These are phyloP conservation scores for Plotosus lineatus DNA, from an alignment of 2,113 vertebrate genomes.

Conservation along the genomic window DNA sequence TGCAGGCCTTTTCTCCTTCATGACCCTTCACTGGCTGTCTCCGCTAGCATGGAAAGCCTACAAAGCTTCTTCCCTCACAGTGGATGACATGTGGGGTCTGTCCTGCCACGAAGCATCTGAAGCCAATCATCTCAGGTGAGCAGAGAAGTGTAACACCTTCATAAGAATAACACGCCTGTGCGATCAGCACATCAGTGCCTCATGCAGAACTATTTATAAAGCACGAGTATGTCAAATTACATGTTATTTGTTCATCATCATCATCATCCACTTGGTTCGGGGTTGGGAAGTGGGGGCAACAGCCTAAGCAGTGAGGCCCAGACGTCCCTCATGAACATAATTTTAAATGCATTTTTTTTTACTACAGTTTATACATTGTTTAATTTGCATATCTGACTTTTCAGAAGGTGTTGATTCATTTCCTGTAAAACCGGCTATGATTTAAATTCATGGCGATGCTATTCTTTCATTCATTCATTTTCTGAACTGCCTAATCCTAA, in stretches of 20 bases:
- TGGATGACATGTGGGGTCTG: constrained; percentile 77
- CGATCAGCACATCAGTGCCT: not conserved
- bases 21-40: constrained; percentile 80
- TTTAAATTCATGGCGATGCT: not conserved
- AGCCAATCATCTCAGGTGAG: constrained; percentile 77
- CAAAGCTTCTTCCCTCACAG: constrained; percentile 66
- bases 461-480: too few relatives aligned
- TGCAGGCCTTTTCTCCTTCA: constrained; percentile 79
- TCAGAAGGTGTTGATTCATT: not conserved
- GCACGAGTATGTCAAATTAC: not conserved
- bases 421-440: not conserved
- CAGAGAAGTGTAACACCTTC: not conserved
- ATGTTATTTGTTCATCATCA: too few relatives aligned
- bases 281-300: too few relatives aligned
- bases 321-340: too few relatives aligned
- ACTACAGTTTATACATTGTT: not conserved
- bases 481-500: too few relatives aligned
- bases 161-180: not conserved
- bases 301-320: too few relatives aligned
- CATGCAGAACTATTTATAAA: not conserved
- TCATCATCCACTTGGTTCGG: too few relatives aligned
- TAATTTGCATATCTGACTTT: not conserved
- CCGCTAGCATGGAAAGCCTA: constrained; percentile 74
- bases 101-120: constrained; percentile 78
- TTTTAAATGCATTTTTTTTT: too few relatives aligned